These are phyloP conservation scores for Heterodera carotae DNA, from an alignment of 1,140 invertebrate species.

Conservation along the genomic window DNA sequence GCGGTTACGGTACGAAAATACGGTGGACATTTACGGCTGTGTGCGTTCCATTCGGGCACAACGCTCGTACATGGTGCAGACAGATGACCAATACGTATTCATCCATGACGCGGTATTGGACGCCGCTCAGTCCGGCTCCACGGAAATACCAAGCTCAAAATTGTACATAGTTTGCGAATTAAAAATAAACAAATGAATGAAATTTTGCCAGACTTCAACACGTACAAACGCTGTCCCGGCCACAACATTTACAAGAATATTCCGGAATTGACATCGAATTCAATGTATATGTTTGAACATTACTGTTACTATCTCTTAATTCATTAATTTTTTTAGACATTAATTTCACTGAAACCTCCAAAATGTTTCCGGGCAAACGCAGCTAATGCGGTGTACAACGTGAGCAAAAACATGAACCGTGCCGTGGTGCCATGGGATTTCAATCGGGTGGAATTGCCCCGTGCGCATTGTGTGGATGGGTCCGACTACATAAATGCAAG, in stretches of 20 bases:
- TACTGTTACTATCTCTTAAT: not conserved
- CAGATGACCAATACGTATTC: conserved; percentile 99
- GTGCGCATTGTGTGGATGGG: conserved; percentile 80
- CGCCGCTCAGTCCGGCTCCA: conserved; percentile 89
- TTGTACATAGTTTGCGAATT: conserved; percentile 71
- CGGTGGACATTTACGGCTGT: conserved; percentile 97
- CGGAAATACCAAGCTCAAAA: conserved; percentile 87
- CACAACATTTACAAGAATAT: conserved; percentile 68
- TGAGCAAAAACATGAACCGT: conserved; percentile 94
- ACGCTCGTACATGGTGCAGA: conserved; percentile 92
- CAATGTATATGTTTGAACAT: conserved; percentile 72
- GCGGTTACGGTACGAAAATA: conserved; percentile 88
- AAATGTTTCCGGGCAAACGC: conserved; percentile 85
- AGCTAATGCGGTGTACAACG: conserved; percentile 92
- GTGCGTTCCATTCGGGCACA: conserved; percentile 94
- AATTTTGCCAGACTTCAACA: conserved; percentile 70
- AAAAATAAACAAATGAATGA: not conserved
- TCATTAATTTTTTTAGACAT: conserved; percentile 71
- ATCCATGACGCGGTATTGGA: conserved; percentile 95
- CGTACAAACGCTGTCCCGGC: conserved; percentile 85
- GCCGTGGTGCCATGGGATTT: conserved; percentile 95
- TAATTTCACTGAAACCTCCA: conserved; percentile 90
- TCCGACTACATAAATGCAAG: conserved; percentile 99
- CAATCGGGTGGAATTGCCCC: conserved; percentile 87
- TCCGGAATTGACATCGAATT: conserved; percentile 96